Percentiles rank a stretch among this genome's conserved stretches.
Conservation (phyloP, 2,888 invertebrate species). For the Pemphredon lugubris region DNA sequence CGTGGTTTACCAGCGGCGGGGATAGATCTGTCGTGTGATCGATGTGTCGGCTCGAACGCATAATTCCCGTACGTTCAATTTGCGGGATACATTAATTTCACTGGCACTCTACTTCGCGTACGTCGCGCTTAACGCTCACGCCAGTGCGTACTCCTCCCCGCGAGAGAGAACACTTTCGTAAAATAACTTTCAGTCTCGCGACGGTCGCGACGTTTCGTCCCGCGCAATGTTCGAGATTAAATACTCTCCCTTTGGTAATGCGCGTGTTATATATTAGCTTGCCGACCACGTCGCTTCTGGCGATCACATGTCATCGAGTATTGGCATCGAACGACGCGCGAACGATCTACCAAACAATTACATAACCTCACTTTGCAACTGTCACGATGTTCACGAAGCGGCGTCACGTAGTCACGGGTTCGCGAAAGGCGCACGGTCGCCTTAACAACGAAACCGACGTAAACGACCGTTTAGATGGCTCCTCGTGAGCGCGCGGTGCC, state of each 20-base stretch:
- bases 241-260: slow-evolving; percentile 2
- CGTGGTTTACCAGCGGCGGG: slow-evolving; percentile 13
- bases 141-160: too few relatives aligned
- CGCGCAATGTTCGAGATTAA: neutral
- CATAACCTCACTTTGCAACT: slow-evolving; percentile 61
- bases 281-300: slow-evolving; percentile 23
- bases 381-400: slow-evolving; percentile 1
- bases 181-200: too few relatives aligned
- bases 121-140: too few relatives aligned
- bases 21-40: slow-evolving; percentile 17
- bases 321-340: slow-evolving; percentile 58
- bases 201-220: too few relatives aligned
- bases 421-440: slow-evolving; percentile 25
- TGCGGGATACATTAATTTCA: too few relatives aligned
- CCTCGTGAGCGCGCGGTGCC: slow-evolving; percentile 63
- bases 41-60: neutral
- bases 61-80: too few relatives aligned
- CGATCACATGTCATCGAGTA: slow-evolving; percentile 60
- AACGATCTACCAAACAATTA: slow-evolving; percentile 55
- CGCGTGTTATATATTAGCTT: slow-evolving; percentile 11
- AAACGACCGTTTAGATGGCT: slow-evolving; percentile 52
- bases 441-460: slow-evolving; percentile 40
- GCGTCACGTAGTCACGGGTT: slow-evolving; percentile 17
- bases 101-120: too few relatives aligned
- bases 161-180: too few relatives aligned